Evolutionary conservation across 2,113 vertebrate genomes (phyloP).

Genomic region (Rhinogobius similis): DNA sequence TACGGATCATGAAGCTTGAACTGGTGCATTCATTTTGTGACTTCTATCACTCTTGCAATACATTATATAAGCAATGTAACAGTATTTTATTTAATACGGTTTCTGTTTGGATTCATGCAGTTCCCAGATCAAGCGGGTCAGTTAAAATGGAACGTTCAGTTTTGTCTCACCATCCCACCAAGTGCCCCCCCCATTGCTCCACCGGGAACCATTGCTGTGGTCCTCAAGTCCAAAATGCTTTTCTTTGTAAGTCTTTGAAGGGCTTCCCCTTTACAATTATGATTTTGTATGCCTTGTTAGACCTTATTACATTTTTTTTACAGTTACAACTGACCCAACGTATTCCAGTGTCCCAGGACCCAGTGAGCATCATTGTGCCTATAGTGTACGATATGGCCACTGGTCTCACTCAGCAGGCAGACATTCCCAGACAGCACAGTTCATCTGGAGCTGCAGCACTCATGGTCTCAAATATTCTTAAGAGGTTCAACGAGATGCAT

Average conservation of each 20-base stretch:
- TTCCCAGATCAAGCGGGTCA: slow-evolving; percentile 96
- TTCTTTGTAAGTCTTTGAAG: slow-evolving; percentile 90
- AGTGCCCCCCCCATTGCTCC: slow-evolving; percentile 96
- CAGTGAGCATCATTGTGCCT: slow-evolving; percentile 96
- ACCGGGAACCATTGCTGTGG: slow-evolving; percentile 96
- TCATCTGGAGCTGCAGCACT: slow-evolving; percentile 95
- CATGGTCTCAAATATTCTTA: slow-evolving; percentile 97
- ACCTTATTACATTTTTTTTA: slow-evolving; percentile 24
- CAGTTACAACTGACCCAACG: slow-evolving; percentile 98
- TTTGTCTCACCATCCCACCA: slow-evolving; percentile 98
- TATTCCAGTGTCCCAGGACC: slow-evolving; percentile 88
- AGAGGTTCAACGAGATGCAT: slow-evolving; percentile 97
- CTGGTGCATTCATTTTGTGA: slow-evolving; percentile 82
- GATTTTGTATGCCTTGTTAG: neutral
- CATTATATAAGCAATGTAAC: neutral
- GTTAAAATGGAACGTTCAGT: slow-evolving; percentile 98
- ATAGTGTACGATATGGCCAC: slow-evolving; percentile 99
- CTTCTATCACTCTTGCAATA: neutral
- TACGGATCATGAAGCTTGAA: slow-evolving; percentile 98
- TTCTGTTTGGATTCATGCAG: slow-evolving; percentile 62
- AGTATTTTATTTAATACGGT: neutral
- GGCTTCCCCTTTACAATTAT: neutral
- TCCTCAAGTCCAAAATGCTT: slow-evolving; percentile 99
- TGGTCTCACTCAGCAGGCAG: slow-evolving; percentile 96
- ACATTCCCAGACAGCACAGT: slow-evolving; percentile 97